A percentile compares a stretch with the other conserved stretches of the same genome.
These are phyloP conservation scores for Diadumene lineata DNA, from an alignment of 92 coral and sea anemone species.

Conservation along the genomic window DNA sequence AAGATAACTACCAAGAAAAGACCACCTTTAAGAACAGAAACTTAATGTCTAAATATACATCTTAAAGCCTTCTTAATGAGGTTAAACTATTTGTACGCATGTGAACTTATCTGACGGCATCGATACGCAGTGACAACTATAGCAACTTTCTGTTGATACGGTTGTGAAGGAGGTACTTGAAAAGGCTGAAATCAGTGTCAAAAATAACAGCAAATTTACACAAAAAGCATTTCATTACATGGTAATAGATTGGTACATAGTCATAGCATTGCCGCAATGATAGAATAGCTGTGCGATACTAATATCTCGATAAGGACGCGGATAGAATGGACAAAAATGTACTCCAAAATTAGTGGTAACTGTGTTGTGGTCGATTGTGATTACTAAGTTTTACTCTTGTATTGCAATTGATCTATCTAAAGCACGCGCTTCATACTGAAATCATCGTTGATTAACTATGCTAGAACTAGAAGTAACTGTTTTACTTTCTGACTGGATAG, in stretches of 20 bases:
- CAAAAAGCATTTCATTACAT: neutral
- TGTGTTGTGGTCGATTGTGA: too few species aligned
- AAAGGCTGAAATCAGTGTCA: neutral
- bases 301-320: too few species aligned
- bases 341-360: too few species aligned
- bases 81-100: neutral
- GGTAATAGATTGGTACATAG: constrained; percentile 11
- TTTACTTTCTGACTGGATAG: too few species aligned
- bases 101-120: neutral
- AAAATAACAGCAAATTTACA: constrained; percentile 14
- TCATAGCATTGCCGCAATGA: neutral
- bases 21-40: neutral
- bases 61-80: neutral
- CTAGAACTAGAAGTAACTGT: too few species aligned
- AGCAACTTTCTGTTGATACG: neutral
- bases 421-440: too few species aligned
- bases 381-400: too few species aligned
- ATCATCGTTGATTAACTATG: too few species aligned
- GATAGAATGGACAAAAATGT: too few species aligned
- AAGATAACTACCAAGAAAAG: neutral
- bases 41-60: neutral
- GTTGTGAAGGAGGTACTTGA: neutral
- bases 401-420: too few species aligned
- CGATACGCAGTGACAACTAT: neutral
- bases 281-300: too few species aligned